Base-by-base conservation (phyloP, 2,888 invertebrate species). In the Gymnocheta viridis region DNA sequence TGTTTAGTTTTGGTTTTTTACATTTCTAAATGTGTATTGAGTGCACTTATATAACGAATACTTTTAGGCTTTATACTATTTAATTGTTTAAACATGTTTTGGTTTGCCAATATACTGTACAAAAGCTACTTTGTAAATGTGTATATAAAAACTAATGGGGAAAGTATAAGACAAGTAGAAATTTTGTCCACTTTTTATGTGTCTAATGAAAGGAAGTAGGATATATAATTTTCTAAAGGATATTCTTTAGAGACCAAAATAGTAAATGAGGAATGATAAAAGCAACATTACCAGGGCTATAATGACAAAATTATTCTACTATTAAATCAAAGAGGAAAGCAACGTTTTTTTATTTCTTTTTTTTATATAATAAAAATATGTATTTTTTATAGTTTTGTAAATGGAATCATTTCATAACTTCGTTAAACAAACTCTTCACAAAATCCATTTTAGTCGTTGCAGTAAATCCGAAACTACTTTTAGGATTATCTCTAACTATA, bases 1-100 rank as follows among this genome's bases (percentile, higher is more conserved):
- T 41, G n/a, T n/a, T 56, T 56, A 17, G 38, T 22, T 49, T 27
- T 10, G 12, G 14, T 69, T 41, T 49, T 51, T 51, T 17, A 7
- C 19, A 17, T 54, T 1, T 56, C 27, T 19, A 69, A 69, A 5
- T 19, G 6, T 44, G 56, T 58, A 4, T 69, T 19, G 4, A 54
- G 27, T 24, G 22, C 38, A 19, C 17, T 56, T 70, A 14, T 60
- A 17, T 35, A 38, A 38, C 51, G 73, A 19, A 49, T 51, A 51
- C 62, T 51, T 49, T 38, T 41, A 62, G 51, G 73, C 24, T 49
- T 49, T 73, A 10, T 60, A 24, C 24, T 24, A 49, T 60, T 38
- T 60, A 73, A 73, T 73, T 73, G 73, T 51, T 27, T 6, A 49
- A 73, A 73, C 60, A 62, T 73, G 73, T 62, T 60, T 72, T 49